Base-by-base conservation (phyloP, 2,888 invertebrate species). In the Drosophila algonquin region DNA sequence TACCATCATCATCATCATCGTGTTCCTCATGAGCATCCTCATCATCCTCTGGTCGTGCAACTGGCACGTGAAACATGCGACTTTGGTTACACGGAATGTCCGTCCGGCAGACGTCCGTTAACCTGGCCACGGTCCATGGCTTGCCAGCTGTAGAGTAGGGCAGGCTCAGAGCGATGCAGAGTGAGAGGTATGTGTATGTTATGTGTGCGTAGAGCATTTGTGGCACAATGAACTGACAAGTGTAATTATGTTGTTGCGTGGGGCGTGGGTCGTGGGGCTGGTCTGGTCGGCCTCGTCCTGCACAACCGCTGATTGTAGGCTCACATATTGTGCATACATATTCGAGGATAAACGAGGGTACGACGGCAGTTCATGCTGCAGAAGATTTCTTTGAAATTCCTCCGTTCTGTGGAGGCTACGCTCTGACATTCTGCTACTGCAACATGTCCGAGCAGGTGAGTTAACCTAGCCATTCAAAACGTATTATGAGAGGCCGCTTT, bases 151-250 rank as follows among this genome's bases (percentile, higher is more conserved):
- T 12, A n/a, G 27, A 46, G 32, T 32, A 54, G 16, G 18, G 32
- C 32, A 10, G 7, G 14, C 14, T 12, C 30, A n/a, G n/a, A 12
- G n/a, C 9, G 35, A 14, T 12, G 9, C 14, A 51, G 45, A 46
- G 12, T n/a, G n/a, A 6, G 2, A 27, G 14, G 16, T 40, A 32
- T 50, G 27, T 12, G 60, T 68, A 54, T 32, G 16, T 27, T 51
- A 14, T 62, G 53, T 63, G 47, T 56, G 54, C 53, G 59, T 67
- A 57, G 57, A 71, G 73, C 87, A 77, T 78, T 65, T 82, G 82
- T 82, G 82, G 87, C 79, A 80, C 87, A 87, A 85, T 87, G 84
- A 87, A 87, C 84, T 87, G 84, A 85, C 87, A 85, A 87, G 84
- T 85, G 82, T 85, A 85, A 85, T 85, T 85, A 85, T 85, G 80